phyloP scores from a whole-genome alignment of 2,113 vertebrate genomes.

The Psephotus haematonotus region DNA sequence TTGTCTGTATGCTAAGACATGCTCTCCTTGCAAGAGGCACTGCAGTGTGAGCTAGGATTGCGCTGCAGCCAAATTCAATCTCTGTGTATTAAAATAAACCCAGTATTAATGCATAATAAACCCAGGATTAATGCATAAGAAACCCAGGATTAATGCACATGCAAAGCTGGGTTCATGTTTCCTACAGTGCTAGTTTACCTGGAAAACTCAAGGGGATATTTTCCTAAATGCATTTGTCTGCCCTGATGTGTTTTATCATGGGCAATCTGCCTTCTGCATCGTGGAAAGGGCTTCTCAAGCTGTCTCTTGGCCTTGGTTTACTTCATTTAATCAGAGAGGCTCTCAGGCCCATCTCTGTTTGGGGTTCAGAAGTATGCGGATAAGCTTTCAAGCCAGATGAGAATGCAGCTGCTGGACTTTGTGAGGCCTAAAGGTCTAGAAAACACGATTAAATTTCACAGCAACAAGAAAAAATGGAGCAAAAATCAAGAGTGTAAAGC shows the following conservation, averaged over 20 bases:
- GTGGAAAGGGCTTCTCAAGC: not conserved
- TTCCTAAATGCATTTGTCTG: not conserved
- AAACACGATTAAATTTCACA: constrained; percentile 69
- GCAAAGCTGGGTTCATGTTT: not conserved
- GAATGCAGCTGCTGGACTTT: constrained; percentile 66
- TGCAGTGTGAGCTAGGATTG: not conserved
- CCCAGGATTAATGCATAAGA: not conserved
- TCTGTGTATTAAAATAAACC: not conserved
- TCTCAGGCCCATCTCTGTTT: not conserved
- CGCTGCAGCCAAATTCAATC: not conserved
- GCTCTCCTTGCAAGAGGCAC: not conserved
- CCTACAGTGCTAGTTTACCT: not conserved
- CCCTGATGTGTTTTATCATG: not conserved
- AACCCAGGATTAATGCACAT: not conserved
- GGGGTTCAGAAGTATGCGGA: constrained; percentile 41
- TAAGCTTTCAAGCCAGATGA: constrained; percentile 65
- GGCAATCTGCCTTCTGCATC: not conserved
- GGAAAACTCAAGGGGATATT: not conserved
- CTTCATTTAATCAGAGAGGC: not conserved
- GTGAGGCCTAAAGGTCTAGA: constrained; percentile 51
- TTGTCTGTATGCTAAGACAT: not conserved
- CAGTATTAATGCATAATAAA: not conserved
- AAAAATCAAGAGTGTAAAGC: constrained; percentile 20
- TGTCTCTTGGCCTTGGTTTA: not conserved
- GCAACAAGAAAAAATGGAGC: constrained; percentile 2